Base-by-base conservation (phyloP, 2,113 vertebrate species). In the Collichthys lucidus region DNA sequence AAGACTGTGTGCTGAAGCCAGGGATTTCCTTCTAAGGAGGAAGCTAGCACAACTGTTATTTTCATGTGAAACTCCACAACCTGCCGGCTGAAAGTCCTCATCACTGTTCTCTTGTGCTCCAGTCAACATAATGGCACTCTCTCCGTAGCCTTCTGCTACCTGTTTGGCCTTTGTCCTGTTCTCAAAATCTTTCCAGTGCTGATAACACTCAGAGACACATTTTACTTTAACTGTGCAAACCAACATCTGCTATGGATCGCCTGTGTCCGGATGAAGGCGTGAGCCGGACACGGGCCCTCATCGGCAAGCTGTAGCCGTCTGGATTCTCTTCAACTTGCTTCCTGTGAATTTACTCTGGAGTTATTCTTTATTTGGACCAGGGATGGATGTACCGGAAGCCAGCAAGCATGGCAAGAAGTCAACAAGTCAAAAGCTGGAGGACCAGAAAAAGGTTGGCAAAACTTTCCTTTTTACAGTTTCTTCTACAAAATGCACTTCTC, bases 301-400 rank as follows among this genome's bases (percentile, higher is more conserved):
- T 79, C 70, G 84, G 95, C 90, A 91, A 89, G 93, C 95, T 94
- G 88, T 96, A 94, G 93, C 92, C 90, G 80, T 66, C 64, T 73
- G 88, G 88, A 87, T 80, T 80, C 52, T 77, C 72, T 24, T 83
- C 95, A 93, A 89, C 94, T 94, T 94, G 91, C 90, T 94, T 95
- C 88, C 92, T 78, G 90, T 85, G 76, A 85, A 92, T 92, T 89
- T 91, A 63, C 91, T 91, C 87, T 94, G 96, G 96, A 96, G 94
- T 89, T 19, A 93, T 93, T 94, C 83, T 65, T 12, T 85, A 22
- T 92, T 95, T 92, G 92, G 83, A 92, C 89, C 92, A 92, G 90
- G 94, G 93, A 99, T 99, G 98, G 98, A 99, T 96, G 96, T 96
- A 96, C 96, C 97, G 86, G 98, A 99, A 91, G 96, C 95, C 93